Percentiles rank a stretch among this genome's conserved stretches.
Conservation (phyloP, 2,797 vertebrate genomes). For the Pangasius macronema region DNA sequence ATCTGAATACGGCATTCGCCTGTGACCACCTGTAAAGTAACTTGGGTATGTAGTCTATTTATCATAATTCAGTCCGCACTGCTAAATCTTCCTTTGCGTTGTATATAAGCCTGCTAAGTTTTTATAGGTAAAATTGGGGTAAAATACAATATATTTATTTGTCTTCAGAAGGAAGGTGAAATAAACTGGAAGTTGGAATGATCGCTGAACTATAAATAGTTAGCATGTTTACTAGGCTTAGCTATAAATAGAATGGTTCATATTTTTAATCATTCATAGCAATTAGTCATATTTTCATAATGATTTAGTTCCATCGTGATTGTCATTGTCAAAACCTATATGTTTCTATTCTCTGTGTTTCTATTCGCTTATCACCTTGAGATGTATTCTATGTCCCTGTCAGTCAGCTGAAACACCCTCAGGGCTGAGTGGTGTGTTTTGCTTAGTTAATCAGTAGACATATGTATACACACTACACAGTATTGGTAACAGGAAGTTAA, state of each 20-base stretch:
- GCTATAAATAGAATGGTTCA: neutral
- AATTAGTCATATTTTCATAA: neutral
- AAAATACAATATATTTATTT: neutral
- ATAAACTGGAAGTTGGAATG: neutral
- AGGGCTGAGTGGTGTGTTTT: slow-evolving; percentile 27
- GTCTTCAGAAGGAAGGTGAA: neutral
- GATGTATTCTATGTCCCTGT: neutral
- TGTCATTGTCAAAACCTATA: neutral
- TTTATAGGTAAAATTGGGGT: neutral
- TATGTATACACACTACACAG: slow-evolving; percentile 27
- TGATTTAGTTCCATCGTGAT: neutral
- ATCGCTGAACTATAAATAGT: neutral
- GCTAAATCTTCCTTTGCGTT: neutral
- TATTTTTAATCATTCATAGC: neutral
- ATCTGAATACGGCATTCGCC: neutral
- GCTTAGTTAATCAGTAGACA: slow-evolving; percentile 44
- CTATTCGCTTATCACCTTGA: slow-evolving; percentile 26
- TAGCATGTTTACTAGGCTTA: neutral
- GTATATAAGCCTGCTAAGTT: neutral
- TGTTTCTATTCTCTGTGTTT: neutral
- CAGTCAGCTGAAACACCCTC: slow-evolving; percentile 15
- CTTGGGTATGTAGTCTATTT: slow-evolving; percentile 14
- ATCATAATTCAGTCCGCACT: neutral
- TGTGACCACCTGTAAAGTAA: neutral
- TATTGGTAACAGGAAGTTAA: slow-evolving; percentile 51